Conservation (phyloP, 2,113 vertebrate species). For the Orientallactaga bullata region DNA sequence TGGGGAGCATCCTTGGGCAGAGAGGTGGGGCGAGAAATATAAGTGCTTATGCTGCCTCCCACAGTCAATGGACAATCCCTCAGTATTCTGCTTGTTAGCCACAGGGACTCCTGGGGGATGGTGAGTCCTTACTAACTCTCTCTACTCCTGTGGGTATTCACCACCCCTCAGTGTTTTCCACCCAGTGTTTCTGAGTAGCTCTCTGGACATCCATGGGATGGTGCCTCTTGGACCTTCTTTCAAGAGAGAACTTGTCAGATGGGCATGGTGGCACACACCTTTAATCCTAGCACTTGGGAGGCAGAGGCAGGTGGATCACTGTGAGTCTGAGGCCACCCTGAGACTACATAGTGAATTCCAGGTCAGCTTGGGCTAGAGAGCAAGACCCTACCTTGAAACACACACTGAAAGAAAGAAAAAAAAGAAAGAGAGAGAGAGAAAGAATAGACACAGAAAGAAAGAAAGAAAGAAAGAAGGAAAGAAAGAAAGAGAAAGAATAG, state of each 20-base stretch:
- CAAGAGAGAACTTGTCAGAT: background rate
- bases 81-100: background rate
- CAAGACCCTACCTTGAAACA: too few species aligned
- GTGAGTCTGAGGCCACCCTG: too few species aligned
- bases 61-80: background rate
- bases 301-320: too few species aligned
- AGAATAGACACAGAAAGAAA: too few species aligned
- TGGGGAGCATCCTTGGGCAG: rapidly evolving
- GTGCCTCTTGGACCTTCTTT: background rate
- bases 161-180: too few species aligned
- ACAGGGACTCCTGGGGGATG: background rate
- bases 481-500: background rate
- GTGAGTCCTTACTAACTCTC: background rate
- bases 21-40: background rate
- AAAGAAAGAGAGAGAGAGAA: background rate
- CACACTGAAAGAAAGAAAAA: background rate
- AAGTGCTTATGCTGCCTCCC: rapidly evolving
- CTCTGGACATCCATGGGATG: rapidly evolving
- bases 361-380: too few species aligned
- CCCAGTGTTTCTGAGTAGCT: too few species aligned
- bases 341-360: too few species aligned
- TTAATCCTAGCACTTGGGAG: too few species aligned
- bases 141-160: background rate
- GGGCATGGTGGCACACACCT: too few species aligned
- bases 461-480: background rate